phyloP scores from a whole-genome alignment of 1,140 invertebrate species.

The Eriosoma lanigerum region DNA sequence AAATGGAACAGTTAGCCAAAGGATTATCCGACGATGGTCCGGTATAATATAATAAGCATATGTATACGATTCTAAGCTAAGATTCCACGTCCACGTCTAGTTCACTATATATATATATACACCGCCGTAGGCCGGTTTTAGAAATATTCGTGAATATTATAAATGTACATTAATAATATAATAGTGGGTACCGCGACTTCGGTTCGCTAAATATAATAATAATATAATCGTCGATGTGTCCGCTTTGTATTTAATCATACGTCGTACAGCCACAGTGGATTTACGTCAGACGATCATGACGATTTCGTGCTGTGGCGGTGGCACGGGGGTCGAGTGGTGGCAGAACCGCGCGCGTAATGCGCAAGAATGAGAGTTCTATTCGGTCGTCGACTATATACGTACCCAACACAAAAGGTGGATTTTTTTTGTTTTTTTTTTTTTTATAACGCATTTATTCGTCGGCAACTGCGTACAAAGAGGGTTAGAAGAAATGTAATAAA shows the following conservation, averaged over 20 bases:
- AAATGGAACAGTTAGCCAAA: conserved; percentile 46
- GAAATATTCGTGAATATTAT: conserved; percentile 28
- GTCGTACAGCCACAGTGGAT: not conserved
- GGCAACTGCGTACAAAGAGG: no score
- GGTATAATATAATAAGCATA: not conserved
- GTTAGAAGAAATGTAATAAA: not conserved
- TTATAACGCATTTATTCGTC: no score
- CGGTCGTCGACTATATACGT: not conserved
- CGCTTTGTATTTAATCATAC: conserved; percentile 39
- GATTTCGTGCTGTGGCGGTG: no score
- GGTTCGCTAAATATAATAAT: not conserved
- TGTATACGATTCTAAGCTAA: not conserved
- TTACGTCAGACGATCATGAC: not conserved
- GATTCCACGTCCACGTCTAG: not conserved
- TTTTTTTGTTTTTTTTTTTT: not conserved
- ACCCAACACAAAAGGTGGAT: not conserved
- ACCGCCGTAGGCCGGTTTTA: conserved; percentile 31
- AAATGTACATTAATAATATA: not conserved
- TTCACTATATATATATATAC: no score
- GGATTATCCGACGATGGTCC: conserved; percentile 24
- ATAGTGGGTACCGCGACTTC: not conserved
- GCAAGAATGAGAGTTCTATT: conserved; percentile 9
- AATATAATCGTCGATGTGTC: not conserved
- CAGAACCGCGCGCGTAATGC: no score
- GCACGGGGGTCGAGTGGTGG: no score